Evolutionary conservation across 2,888 invertebrate species (phyloP), one percentile per base, ranked within the genome.

Genomic region (Apamea monoglypha): DNA sequence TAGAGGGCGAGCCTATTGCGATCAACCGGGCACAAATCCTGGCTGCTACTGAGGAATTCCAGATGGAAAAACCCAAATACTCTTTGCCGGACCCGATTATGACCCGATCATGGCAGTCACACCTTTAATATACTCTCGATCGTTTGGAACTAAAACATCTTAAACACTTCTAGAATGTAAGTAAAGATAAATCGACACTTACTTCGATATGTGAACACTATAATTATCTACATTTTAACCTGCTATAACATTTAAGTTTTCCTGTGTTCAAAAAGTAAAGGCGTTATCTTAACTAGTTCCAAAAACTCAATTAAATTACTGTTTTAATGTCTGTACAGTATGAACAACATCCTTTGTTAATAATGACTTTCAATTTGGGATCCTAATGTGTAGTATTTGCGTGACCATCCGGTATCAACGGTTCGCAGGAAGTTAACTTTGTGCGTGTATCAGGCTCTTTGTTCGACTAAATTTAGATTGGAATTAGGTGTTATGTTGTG

Each of bases 241-340:
- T 21, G 16, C 40, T 44, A 47, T 81, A n/a, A 61, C 5, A 53
- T 53, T 72, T 68, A 25, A 59, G 5, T 25, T 59, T 82, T 59
- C 75, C 68, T 64, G 36, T 64, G 3, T 81, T 44, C 50, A 29
- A 47, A 61, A 72, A 66, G 47, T 47, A 47, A 47, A 47, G 10
- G 56, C 25, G 63, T 66, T 83, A 86, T 74, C 77, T 56, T 56
- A 25, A 56, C 10, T 25, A 56, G 25, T 71, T 74, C 36, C n/a
- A 40, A 70, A 78, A 75, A 78, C 73, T 79, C 80, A 80, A 88
- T 88, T 70, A 64, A 86, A 86, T 75, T 56, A 18, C 40, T 18
- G 18, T 64, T 50, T 16, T 76, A 74, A 81, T 76, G 12, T 36
- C 40, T 56, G 29, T 36, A 74, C 25, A 44, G 56, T 59, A 64